Conservation (phyloP, 2,113 vertebrate genomes). For the Poecilia latipinna region DNA sequence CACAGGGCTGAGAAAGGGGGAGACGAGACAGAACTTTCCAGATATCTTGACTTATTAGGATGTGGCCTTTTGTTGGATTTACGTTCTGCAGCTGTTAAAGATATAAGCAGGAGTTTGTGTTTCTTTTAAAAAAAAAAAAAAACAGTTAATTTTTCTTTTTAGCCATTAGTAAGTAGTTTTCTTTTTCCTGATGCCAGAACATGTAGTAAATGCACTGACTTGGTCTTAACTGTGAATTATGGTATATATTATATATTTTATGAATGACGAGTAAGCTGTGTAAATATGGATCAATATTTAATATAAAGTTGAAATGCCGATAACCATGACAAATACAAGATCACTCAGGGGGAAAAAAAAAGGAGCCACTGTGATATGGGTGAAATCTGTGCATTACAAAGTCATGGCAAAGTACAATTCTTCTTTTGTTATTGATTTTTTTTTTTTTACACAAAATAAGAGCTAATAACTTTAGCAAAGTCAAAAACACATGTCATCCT, state of each 20-base stretch:
- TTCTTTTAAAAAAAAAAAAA: neutral
- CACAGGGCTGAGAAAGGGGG: neutral
- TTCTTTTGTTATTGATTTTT: too few species aligned
- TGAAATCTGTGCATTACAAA: too few species aligned
- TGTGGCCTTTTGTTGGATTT: slow-evolving; percentile 48
- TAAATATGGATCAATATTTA: neutral
- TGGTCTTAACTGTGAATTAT: neutral
- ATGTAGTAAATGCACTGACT: neutral
- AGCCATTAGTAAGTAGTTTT: too few species aligned
- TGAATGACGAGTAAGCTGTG: neutral
- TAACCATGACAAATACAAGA: neutral
- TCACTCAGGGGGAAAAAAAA: neutral
- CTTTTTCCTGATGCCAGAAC: neutral
- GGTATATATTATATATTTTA: too few species aligned
- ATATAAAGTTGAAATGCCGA: neutral
- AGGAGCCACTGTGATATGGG: neutral
- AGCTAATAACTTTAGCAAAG: too few species aligned
- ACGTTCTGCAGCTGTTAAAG: slow-evolving; percentile 56
- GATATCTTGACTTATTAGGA: slow-evolving; percentile 36
- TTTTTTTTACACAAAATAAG: too few species aligned
- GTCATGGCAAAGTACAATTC: too few species aligned
- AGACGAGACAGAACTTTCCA: slow-evolving; percentile 40
- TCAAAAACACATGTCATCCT: too few species aligned
- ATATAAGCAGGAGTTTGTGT: slow-evolving; percentile 26
- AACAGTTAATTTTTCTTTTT: neutral